These are phyloP conservation scores for Lucinisca nassula DNA, from an alignment of 2,888 invertebrate species.

Conservation along the genomic window DNA sequence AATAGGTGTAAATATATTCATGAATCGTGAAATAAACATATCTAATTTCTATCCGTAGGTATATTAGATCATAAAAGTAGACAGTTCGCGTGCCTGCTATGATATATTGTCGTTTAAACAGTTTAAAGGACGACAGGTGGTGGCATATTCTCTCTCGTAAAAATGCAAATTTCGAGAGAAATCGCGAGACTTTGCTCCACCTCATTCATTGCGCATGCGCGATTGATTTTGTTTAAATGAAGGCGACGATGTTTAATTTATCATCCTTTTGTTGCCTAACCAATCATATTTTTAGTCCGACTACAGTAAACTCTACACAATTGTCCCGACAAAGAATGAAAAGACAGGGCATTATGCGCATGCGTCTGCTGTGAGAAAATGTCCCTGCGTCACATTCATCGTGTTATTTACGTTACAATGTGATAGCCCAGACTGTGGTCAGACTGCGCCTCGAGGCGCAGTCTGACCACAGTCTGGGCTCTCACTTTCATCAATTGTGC, in stretches of 20 bases:
- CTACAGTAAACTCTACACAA: too few relatives aligned
- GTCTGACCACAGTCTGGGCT: too few relatives aligned
- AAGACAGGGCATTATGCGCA: too few relatives aligned
- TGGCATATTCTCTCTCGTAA: background rate
- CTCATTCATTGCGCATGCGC: background rate
- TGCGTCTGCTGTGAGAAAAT: too few relatives aligned
- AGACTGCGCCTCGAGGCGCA: too few relatives aligned
- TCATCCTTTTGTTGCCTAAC: background rate
- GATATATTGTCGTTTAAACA: background rate
- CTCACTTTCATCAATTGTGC: too few relatives aligned
- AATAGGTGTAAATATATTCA: background rate
- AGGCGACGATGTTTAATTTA: background rate
- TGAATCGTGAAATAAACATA: background rate
- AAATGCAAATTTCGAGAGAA: background rate
- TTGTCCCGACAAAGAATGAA: too few relatives aligned
- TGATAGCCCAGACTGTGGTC: too few relatives aligned
- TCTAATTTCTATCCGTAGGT: background rate
- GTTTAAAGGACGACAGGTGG: background rate
- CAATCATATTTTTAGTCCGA: too few relatives aligned
- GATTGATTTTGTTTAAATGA: background rate
- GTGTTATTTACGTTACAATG: too few relatives aligned
- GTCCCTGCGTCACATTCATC: too few relatives aligned
- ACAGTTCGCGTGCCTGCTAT: background rate
- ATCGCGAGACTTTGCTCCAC: background rate
- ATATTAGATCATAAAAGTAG: background rate